These are phyloP conservation scores for Tiliacea citrago DNA, from an alignment of 2,888 invertebrate genomes.

Conservation along the genomic window DNA sequence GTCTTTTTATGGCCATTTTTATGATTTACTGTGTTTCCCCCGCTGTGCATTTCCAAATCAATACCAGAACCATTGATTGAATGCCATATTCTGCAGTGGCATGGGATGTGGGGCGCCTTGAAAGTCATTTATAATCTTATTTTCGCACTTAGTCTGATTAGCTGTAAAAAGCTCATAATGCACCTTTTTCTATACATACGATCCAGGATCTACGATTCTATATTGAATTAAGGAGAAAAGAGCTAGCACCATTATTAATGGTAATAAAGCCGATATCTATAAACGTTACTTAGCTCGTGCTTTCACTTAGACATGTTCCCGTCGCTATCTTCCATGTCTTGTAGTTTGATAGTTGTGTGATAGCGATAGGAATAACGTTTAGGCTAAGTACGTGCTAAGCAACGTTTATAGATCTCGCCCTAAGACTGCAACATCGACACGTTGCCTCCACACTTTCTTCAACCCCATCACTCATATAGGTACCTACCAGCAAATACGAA, in stretches of 20 bases:
- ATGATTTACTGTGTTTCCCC: conserved; percentile 40
- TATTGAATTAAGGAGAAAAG: not conserved
- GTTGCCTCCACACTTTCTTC: not conserved
- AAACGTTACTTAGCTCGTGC: not conserved
- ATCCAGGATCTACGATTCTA: not conserved
- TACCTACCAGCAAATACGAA: not conserved
- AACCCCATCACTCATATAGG: not conserved
- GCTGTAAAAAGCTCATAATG: too few species aligned
- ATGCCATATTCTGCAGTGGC: not conserved
- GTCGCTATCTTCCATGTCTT: not conserved
- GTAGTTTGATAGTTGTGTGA: not conserved
- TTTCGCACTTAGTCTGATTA: not conserved
- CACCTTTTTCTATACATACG: not conserved
- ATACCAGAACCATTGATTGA: not conserved
- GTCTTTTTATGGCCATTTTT: conserved; percentile 35
- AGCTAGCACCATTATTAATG: not conserved
- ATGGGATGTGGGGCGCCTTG: not conserved
- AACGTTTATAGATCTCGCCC: not conserved
- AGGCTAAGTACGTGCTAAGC: not conserved
- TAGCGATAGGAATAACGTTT: not conserved
- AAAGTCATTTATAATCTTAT: not conserved
- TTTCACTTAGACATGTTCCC: not conserved
- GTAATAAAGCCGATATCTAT: not conserved
- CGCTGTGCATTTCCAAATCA: conserved; percentile 25
- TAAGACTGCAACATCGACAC: not conserved